Percentiles rank a stretch among this genome's conserved stretches.
phyloP scores from a whole-genome alignment of 2,113 vertebrate species.

The Scalopus aquaticus region DNA sequence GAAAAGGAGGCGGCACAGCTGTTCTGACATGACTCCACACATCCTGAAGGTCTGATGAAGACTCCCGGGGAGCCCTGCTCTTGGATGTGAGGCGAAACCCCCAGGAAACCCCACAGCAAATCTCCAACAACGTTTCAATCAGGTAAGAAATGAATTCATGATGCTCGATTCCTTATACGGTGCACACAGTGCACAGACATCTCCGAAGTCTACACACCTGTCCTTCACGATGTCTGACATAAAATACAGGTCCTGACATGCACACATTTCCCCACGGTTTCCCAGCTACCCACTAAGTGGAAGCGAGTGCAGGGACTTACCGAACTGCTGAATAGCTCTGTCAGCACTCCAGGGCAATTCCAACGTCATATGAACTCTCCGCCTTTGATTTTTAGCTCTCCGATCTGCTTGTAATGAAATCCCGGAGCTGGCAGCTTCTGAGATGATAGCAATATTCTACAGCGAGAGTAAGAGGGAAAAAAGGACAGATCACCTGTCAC shows the following conservation, averaged over 20 bases:
- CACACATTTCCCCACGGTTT: not conserved
- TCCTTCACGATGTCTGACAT: not conserved
- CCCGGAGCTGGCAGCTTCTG: slow-evolving; percentile 97
- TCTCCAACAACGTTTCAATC: not conserved
- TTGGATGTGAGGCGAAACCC: not conserved
- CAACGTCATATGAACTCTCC: slow-evolving; percentile 98
- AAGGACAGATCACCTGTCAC: not conserved
- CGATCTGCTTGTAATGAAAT: slow-evolving; percentile 98
- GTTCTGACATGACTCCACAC: rapidly evolving
- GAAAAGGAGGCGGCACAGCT: not conserved
- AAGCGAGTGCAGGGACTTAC: slow-evolving; percentile 80
- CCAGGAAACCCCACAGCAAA: not conserved
- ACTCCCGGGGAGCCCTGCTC: not conserved
- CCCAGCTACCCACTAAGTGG: too few relatives aligned
- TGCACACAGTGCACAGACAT: not conserved
- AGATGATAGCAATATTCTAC: slow-evolving; percentile 99
- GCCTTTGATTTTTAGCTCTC: slow-evolving; percentile 95
- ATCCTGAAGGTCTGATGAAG: not conserved
- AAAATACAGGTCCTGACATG: not conserved
- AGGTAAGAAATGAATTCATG: not conserved
- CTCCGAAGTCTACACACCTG: not conserved
- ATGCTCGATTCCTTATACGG: not conserved
- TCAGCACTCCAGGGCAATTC: slow-evolving; percentile 98
- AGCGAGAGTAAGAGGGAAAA: not conserved
- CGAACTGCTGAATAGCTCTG: slow-evolving; percentile 98